phyloP scores from a whole-genome alignment of 2,797 vertebrate species.

The Heterohyrax brucei region DNA sequence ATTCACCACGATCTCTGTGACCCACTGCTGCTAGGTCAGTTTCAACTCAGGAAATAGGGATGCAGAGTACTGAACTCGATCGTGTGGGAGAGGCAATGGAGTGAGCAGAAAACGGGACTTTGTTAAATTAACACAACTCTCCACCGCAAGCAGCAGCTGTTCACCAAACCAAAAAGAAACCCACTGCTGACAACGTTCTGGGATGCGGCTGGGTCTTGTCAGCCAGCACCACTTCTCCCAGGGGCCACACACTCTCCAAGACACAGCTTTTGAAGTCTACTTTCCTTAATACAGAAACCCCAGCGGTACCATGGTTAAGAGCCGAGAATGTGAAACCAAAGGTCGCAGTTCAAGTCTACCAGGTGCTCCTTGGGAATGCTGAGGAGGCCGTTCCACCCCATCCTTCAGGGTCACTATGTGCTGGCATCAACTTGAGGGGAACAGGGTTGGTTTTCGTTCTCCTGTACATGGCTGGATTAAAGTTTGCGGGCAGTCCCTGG shows the following conservation, averaged over 20 bases:
- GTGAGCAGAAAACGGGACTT: slow-evolving; percentile 41
- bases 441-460: too few relatives aligned
- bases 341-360: too few relatives aligned
- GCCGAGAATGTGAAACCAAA: too few relatives aligned
- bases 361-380: too few relatives aligned
- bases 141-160: neutral
- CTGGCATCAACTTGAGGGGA: too few relatives aligned
- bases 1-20: neutral
- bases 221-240: neutral
- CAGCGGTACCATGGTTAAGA: too few relatives aligned
- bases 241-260: neutral
- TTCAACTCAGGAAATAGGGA: neutral
- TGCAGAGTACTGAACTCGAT: neutral
- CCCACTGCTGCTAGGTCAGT: too few relatives aligned
- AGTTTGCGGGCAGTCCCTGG: neutral
- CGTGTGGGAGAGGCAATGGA: neutral
- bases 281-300: neutral
- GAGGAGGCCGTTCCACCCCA: too few relatives aligned
- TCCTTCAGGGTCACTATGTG: too few relatives aligned
- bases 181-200: neutral
- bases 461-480: neutral
- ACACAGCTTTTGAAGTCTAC: neutral
- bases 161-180: neutral
- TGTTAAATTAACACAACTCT: slow-evolving; percentile 26
- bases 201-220: neutral